A percentile compares a stretch with the other conserved stretches of the same genome.
Conservation (phyloP, 2,113 vertebrate species). For the Oophaga pumilio region DNA sequence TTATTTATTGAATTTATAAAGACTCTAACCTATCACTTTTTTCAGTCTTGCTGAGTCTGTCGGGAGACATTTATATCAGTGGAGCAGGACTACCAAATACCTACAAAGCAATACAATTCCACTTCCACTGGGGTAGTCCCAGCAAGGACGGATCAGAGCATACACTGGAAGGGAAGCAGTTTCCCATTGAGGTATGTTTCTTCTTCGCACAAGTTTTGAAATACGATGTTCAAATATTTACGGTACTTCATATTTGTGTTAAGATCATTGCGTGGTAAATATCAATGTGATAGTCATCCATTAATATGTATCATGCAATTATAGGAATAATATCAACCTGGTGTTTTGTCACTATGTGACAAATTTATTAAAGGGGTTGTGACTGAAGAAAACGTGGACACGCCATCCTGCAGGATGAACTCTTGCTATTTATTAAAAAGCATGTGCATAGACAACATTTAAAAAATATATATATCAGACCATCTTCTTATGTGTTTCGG, state of each 20-base stretch:
- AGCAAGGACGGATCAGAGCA: conserved; percentile 79
- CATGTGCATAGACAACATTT: too few species aligned
- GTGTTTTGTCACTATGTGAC: not conserved
- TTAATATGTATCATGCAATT: not conserved
- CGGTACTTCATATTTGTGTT: not conserved
- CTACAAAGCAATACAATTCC: conserved; percentile 78
- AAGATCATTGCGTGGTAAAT: not conserved
- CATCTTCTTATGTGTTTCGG: too few species aligned
- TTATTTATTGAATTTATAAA: not conserved
- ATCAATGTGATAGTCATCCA: too few species aligned
- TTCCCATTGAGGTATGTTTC: conserved; percentile 81
- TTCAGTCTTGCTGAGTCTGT: conserved; percentile 69
- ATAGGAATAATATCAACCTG: not conserved
- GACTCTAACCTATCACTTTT: not conserved
- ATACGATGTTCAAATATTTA: not conserved
- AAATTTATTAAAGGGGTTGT: not conserved
- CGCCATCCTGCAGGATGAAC: too few species aligned
- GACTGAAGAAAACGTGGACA: too few species aligned
- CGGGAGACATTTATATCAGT: conserved; percentile 70
- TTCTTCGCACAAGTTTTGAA: not conserved
- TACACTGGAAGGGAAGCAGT: conserved; percentile 73
- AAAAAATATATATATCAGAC: too few species aligned
- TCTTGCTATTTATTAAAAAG: too few species aligned
- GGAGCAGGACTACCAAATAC: conserved; percentile 72
- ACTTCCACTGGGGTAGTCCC: conserved; percentile 84